These are phyloP conservation scores for Adelosebastes latens DNA, from an alignment of 2,797 vertebrate species.

Conservation along the genomic window DNA sequence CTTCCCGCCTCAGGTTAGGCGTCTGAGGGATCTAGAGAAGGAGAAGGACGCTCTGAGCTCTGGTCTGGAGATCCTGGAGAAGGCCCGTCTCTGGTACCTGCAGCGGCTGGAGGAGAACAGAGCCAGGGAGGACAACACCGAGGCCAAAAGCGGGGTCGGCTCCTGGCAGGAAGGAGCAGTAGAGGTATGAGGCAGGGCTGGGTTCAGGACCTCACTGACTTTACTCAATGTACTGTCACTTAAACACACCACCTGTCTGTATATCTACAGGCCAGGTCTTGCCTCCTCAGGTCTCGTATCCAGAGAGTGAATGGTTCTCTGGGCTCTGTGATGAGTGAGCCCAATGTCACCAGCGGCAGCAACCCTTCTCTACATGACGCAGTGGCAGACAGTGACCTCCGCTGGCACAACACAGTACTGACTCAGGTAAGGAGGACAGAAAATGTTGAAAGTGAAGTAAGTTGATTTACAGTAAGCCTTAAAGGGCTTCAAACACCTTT, in stretches of 20 bases:
- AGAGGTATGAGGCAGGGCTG: slow-evolving; percentile 43
- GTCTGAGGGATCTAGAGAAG: slow-evolving; percentile 83
- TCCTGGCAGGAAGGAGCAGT: not conserved
- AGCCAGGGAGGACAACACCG: slow-evolving; percentile 21
- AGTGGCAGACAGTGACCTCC: slow-evolving; percentile 74
- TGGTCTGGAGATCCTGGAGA: slow-evolving; percentile 85
- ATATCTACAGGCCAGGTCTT: slow-evolving; percentile 51
- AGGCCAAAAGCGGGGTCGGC: slow-evolving; percentile 6
- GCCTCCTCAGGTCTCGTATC: slow-evolving; percentile 74
- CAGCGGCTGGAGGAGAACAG: slow-evolving; percentile 75
- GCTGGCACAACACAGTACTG: slow-evolving; percentile 78
- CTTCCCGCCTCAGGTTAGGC: slow-evolving; percentile 79
- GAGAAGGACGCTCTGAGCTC: slow-evolving; percentile 85
- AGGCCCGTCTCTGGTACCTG: slow-evolving; percentile 82
- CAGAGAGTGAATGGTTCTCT: slow-evolving; percentile 80
- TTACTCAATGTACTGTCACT: not conserved
- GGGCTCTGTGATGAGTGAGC: slow-evolving; percentile 78
- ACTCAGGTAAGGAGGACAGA: slow-evolving; percentile 64
- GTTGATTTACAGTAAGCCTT: not conserved
- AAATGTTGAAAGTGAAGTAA: too few species aligned
- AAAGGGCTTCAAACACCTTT: not conserved
- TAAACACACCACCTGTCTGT: not conserved
- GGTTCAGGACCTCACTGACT: not conserved
- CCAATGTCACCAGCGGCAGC: slow-evolving; percentile 61
- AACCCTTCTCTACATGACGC: slow-evolving; percentile 45